Percentiles rank a stretch among this genome's conserved stretches.
These are phyloP conservation scores for Rugalucina vietnamica DNA, from an alignment of 2,888 invertebrate genomes.

Conservation along the genomic window DNA sequence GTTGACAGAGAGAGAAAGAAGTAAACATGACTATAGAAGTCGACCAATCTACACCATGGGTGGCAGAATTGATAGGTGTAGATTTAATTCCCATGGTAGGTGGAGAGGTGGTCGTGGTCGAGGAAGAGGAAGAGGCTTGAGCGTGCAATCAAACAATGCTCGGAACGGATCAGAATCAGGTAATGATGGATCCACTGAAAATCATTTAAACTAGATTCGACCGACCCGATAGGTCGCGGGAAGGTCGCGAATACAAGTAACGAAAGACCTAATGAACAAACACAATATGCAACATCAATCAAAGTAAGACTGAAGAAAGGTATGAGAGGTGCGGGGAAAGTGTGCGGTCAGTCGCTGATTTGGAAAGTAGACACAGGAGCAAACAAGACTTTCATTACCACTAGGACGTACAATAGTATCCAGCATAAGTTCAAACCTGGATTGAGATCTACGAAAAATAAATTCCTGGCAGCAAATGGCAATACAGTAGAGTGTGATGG, in stretches of 20 bases:
- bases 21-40: neutral
- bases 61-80: neutral
- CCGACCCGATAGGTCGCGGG: neutral
- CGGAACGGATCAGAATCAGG: neutral
- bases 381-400: neutral
- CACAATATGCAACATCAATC: neutral
- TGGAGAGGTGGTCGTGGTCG: neutral
- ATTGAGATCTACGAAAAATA: neutral
- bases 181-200: neutral
- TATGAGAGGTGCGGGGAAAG: neutral
- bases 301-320: neutral
- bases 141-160: neutral
- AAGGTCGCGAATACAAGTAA: neutral
- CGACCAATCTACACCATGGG: slow-evolving; percentile 1
- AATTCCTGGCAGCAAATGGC: neutral
- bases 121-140: neutral
- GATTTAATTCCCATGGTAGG: slow-evolving; percentile 1
- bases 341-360: neutral
- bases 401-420: neutral
- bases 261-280: neutral
- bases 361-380: neutral
- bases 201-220: neutral
- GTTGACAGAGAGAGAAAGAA: neutral
- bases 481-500: neutral
- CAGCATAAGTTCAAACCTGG: neutral